Base-by-base conservation (phyloP, 2,797 vertebrate genomes). In the Menidia menidia region DNA sequence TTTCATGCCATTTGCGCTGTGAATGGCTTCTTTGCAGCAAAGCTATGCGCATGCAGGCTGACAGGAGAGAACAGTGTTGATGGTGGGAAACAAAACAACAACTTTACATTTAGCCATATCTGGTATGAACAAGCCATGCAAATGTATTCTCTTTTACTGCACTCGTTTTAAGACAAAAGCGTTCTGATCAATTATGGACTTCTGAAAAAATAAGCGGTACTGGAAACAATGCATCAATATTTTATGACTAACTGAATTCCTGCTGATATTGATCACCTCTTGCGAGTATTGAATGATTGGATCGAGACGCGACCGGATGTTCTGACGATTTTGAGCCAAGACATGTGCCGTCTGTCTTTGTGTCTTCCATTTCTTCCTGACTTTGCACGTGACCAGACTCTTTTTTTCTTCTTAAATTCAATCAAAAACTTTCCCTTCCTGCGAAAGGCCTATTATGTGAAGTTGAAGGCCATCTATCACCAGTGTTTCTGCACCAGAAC, bases 1-100 rank as follows among this genome's bases (percentile, higher is more conserved):
- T 39, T 39, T 39, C 35, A 50, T 71, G 56, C 64, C 64, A 73
- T 73, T 80, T 77, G 58, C 64, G 69, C 55, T 47, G n/a, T 60
- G 32, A 59, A 58, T 11, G 31, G 6, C 12, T 43, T 6, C 32
- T 69, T 68, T 48, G 48, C 56, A 62, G 39, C 7, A 18, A 19
- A 59, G 42, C 54, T 60, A 48, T 60, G 53, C 6, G 2, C 3
- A 19, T 43, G 7, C 3, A 39, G 45, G 57, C 25, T 18, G 33
- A 51, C 33, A 31, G 3, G 43, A 47, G 33, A 58, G 30, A 50
- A 56, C 19, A n/a, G 39, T 18, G 47, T 13, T 60, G 16, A 45
- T 43, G 52, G 19, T 41, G 32, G 48, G 33, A 32, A 35, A 10
- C 30, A 60, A 78, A 60, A 57, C 11, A 0, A 19, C 51, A 12